Base-by-base conservation (phyloP, 2,797 vertebrate species). In the Darevskia mixta region DNA sequence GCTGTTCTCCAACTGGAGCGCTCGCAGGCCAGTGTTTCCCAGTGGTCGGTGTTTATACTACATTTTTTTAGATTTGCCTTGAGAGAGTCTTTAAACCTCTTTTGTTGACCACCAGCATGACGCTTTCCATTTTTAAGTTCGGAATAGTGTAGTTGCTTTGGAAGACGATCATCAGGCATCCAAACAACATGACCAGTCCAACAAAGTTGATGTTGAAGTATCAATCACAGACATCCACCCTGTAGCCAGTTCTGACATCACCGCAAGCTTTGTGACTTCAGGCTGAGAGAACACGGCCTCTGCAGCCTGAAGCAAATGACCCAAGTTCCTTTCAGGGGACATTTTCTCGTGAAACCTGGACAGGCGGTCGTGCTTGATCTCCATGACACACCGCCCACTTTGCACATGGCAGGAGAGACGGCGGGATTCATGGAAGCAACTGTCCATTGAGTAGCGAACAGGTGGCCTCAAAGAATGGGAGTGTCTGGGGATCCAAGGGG, bases 261-360 rank as follows among this genome's bases (percentile, higher is more conserved):
- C 29, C 29, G 23, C 81, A 6, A n/a, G 49, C 83, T 83, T 29
- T n/a, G 76, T 90, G 89, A 90, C 77, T 84, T 90, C 86, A 90
- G 45, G 35, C 25, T 67, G 10, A 76, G 79, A 86, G 87, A 88
- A 89, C 2, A 25, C 0, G 0, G 8, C 55, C 23, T 10, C 1
- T 38, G 85, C 5, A 73, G 25, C 15, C 43, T 55, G 8, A 2
- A 58, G 18, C 67, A 87, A 90, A 69, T 32, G 23, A 61, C n/a
- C 3, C 3, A 8, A 3, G 83, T n/a, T 35, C 83, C 49, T 35
- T 49, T 41, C 29, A 69, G 69, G 20, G 43, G 25, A 76, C 23
- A 69, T 10, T 69, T 8, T 64, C 25, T 64, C 0, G 4, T 0
- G n/a, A 27, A 90, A 41, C 4, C 49, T 55, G 49, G 49, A 1